Evolutionary conservation across 2,797 vertebrate species (phyloP), one percentile per base, ranked within the genome.

Genomic region (Fundulus diaphanus): DNA sequence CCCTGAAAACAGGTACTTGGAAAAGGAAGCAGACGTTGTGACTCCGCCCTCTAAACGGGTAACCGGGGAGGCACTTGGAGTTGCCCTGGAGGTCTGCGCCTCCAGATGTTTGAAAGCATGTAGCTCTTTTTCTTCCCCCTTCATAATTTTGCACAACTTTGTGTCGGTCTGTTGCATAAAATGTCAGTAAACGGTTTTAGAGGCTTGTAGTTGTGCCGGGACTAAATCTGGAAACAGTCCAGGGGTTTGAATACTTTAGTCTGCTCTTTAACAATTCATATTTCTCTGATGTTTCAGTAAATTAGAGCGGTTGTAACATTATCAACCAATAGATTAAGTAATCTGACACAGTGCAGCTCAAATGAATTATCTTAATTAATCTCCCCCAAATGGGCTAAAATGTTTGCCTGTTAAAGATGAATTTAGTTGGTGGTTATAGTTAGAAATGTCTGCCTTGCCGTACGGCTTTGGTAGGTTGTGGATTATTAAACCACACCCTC

Each of bases 1-100:
- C 3, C 90, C 97, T 70, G 98, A 99, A 93, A 99, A 99, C 96
- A 98, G 98, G 98, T 99, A 96, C 91, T 89, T 90, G 0, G 22
- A 49, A 82, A 77, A 68, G 5, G 8, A n/a, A n/a, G n/a, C n/a
- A n/a, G n/a, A n/a, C n/a, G n/a, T n/a, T n/a, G n/a, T n/a, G n/a
- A 31, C 16, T 59, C 56, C 31, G 20, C 16, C 33, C 33, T 33
- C 16, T 59, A 33, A 59, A 0, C 20, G 18, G 29, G 16, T 44
- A 44, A 44, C 42, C 13, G 11, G 42, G 42, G 42, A 44, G 13
- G 8, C 12, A 42, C 40, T 42, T 9, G n/a, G 5, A 42, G 7
- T 42, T 33, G 16, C 1, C 13, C 1, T 44, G 13, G 42, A 11
- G 42, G 42, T 42, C 42, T 42, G 12, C 7, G 12, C 42, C 44